Base-by-base conservation (phyloP, 2,888 invertebrate genomes). In the Heteropelma amictum region DNA sequence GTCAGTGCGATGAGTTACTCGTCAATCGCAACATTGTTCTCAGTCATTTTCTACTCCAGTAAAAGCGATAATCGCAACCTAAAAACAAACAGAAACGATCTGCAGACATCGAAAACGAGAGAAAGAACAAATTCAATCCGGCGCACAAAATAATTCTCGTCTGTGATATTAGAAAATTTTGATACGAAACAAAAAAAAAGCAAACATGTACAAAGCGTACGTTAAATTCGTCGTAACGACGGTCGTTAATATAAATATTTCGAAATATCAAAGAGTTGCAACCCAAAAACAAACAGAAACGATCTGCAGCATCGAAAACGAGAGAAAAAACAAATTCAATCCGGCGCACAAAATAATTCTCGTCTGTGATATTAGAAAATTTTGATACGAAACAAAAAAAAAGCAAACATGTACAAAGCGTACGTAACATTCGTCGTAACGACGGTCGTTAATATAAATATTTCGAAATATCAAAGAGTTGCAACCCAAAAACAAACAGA, bases 131-230 rank as follows among this genome's bases (percentile, higher is more conserved):
- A 23, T 21, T 26, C 26, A 14, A 1, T 12, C 14, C 14, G 3
- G 8, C 23, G 21, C 35, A 21, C 12, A 30, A 51, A 51, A 51
- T 8, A 51, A 10, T 30, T 19, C 1, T 54, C 21, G n/a, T 51
- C 60, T 60, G 58, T 58, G 60, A 68, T 68, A 60, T 51, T 51
- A 51, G 17, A 21, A 38, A 30, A 21, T 60, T 30, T 51, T 51
- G 19, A 12, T n/a, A 64, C n/a, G 8, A 53, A 42, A 17, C 17
- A 38, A 49, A 49, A n/a, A n/a, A n/a, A n/a, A n/a, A n/a, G n/a
- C n/a, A n/a, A n/a, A n/a, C n/a, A n/a, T n/a, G n/a, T n/a, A n/a
- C n/a, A n/a, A n/a, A n/a, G n/a, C n/a, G n/a, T 5, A 23, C 10
- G 35, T 19, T 17, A 19, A 5, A 6, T 8, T 40, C 40, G 12